Conservation (phyloP, 2,888 invertebrate species). For the Temnothorax ravouxi region DNA sequence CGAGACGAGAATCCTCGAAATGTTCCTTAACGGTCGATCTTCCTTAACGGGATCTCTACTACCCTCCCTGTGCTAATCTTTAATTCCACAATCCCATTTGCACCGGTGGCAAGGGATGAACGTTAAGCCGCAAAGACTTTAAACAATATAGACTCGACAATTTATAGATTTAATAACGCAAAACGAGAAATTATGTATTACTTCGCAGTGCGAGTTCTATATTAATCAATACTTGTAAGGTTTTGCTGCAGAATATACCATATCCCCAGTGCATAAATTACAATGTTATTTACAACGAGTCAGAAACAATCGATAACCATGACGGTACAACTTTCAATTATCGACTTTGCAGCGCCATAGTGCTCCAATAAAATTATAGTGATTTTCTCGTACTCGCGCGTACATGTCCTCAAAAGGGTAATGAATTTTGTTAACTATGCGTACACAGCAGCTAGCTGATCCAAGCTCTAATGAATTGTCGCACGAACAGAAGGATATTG, state of each 20-base stretch:
- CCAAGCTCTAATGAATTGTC: conserved; percentile 36
- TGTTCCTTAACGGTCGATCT: conserved; percentile 64
- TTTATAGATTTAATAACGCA: not conserved
- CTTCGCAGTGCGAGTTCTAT: not conserved
- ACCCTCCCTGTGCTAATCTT: conserved; percentile 70
- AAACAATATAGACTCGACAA: conserved; percentile 33
- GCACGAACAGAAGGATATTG: conserved; percentile 24
- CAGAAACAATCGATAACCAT: conserved; percentile 26
- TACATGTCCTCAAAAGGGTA: conserved; percentile 45
- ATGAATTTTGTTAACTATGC: conserved; percentile 53
- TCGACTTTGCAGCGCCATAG: conserved; percentile 26
- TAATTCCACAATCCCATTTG: conserved; percentile 72
- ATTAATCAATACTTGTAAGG: conserved; percentile 20
- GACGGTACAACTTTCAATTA: conserved; percentile 42
- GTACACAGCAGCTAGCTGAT: conserved; percentile 23
- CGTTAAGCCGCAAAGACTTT: conserved; percentile 24
- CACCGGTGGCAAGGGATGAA: conserved; percentile 17
- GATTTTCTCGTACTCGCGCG: conserved; percentile 24
- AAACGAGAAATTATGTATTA: not conserved
- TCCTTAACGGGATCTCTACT: conserved; percentile 63
- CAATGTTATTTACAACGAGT: conserved; percentile 10
- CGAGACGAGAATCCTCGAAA: conserved; percentile 70
- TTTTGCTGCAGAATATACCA: not conserved
- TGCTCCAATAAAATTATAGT: conserved; percentile 44
- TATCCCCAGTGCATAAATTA: conserved; percentile 6